phyloP scores from a whole-genome alignment of 1,140 invertebrate genomes.

The Epicauta chinensis region DNA sequence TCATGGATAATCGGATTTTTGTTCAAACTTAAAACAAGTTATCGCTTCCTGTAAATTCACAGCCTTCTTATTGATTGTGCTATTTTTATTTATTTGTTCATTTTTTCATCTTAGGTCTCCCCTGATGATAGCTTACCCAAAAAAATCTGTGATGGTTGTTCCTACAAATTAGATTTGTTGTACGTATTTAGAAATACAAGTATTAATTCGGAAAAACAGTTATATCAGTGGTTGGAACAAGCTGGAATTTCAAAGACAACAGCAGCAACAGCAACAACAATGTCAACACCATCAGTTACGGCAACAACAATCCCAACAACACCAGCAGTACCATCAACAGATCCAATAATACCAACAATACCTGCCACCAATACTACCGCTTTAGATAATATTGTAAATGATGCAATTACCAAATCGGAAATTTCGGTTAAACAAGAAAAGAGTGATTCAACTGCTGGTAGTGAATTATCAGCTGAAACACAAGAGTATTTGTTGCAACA shows the following conservation, averaged over 20 bases:
- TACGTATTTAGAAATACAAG: conserved; percentile 56
- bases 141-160: conserved; percentile 55
- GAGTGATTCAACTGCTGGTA: conserved; percentile 16
- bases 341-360: no score
- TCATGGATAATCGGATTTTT: no score
- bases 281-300: no score
- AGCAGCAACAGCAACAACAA: no score
- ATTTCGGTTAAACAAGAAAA: conserved; percentile 33
- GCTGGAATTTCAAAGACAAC: conserved; percentile 29
- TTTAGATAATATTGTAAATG: background rate
- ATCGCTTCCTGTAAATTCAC: no score
- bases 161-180: conserved; percentile 53
- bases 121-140: conserved; percentile 54
- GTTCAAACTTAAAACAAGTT: no score
- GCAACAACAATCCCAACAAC: no score
- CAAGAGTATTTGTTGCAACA: conserved; percentile 29
- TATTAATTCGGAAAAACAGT: conserved; percentile 51
- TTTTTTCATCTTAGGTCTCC: conserved; percentile 44
- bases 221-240: conserved; percentile 49
- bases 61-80: no score
- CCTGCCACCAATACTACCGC: background rate
- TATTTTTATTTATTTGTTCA: conserved; percentile 2
- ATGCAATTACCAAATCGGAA: conserved; percentile 14
- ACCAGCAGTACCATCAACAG: no score
- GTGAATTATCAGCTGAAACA: conserved; percentile 24